phyloP scores from a whole-genome alignment of 2,113 vertebrate species.

The Ciconia boyciana region DNA sequence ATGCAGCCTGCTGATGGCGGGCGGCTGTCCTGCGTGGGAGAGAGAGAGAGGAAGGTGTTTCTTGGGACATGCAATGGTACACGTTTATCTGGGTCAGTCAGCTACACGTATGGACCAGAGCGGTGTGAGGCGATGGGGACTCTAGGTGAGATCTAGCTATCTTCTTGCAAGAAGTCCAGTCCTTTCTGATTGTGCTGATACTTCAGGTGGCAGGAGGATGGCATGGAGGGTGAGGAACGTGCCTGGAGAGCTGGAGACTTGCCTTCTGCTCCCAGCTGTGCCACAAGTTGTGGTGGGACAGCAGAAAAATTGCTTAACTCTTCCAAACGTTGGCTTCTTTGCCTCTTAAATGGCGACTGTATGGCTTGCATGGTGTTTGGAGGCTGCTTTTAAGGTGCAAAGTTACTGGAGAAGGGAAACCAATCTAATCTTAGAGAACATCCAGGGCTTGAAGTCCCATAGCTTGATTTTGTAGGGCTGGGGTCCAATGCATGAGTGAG shows the following conservation, averaged over 20 bases:
- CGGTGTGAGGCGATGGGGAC: neutral
- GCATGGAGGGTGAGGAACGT: neutral
- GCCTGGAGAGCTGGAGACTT: neutral
- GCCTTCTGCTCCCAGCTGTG: neutral
- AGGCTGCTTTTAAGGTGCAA: neutral
- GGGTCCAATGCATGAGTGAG: accelerated
- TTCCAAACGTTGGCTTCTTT: neutral
- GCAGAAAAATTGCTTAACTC: neutral
- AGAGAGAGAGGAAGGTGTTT: neutral
- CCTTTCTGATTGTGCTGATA: neutral
- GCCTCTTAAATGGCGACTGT: neutral
- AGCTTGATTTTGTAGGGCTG: neutral
- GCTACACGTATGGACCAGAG: accelerated
- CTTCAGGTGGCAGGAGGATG: neutral
- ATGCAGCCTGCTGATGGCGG: neutral
- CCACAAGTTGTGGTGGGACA: neutral
- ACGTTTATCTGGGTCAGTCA: neutral
- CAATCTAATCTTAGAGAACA: neutral
- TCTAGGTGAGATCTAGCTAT: neutral
- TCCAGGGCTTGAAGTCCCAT: neutral
- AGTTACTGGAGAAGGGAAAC: neutral
- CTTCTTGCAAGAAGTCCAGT: neutral
- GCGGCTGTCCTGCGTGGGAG: accelerated
- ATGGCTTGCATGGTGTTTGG: neutral
- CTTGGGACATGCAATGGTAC: accelerated